phyloP scores from a whole-genome alignment of 2,113 vertebrate species.

The Oreochromis spilurus region DNA sequence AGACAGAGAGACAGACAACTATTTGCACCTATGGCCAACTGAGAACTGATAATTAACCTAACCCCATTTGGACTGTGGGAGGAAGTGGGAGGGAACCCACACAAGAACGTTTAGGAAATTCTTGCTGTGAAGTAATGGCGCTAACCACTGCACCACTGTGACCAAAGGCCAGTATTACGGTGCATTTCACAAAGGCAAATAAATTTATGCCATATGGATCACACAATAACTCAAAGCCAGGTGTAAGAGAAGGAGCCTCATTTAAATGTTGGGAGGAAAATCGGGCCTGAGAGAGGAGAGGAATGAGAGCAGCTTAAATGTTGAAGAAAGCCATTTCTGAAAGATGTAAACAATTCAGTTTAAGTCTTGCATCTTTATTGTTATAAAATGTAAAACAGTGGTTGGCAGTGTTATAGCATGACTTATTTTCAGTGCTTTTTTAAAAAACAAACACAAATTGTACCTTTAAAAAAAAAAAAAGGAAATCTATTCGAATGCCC shows the following conservation, averaged over 20 bases:
- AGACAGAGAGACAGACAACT: not conserved
- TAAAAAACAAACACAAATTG: not conserved
- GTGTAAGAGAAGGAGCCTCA: conserved; percentile 1
- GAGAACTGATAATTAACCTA: not conserved
- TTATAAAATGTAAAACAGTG: not conserved
- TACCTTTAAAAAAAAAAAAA: not conserved
- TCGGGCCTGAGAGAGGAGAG: not conserved
- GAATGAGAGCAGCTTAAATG: not conserved
- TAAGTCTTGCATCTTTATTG: not conserved
- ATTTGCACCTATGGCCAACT: not conserved
- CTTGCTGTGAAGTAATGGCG: not conserved
- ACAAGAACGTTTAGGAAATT: not conserved
- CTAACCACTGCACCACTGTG: not conserved
- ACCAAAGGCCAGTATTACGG: not conserved
- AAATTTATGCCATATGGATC: not conserved
- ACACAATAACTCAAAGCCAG: not conserved
- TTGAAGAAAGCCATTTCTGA: not conserved
- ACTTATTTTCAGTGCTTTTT: not conserved
- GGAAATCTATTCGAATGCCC: not conserved
- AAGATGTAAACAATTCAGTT: not conserved
- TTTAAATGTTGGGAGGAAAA: not conserved
- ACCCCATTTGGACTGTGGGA: not conserved
- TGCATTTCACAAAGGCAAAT: not conserved
- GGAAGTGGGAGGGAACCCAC: not conserved
- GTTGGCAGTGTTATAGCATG: not conserved